Evolutionary conservation across 2,797 vertebrate species (phyloP), one percentile per base, ranked within the genome.

Genomic region (Siniperca undulata): DNA sequence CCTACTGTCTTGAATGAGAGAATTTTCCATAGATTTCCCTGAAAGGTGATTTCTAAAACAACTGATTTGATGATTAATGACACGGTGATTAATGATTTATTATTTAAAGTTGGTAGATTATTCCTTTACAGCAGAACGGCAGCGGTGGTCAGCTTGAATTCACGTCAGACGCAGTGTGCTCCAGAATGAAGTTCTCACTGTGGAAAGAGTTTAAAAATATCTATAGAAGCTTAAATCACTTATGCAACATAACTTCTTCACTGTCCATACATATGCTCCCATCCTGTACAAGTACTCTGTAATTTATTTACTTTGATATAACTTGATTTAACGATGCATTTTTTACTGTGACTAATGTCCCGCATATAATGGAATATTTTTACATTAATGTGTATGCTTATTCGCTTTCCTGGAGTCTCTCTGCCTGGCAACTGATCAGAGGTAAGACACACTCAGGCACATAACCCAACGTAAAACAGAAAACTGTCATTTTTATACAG

Each of bases 81-180:
- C 27, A 27, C 27, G 50, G 14, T 82, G 68, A 83, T 83, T 68
- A 71, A 88, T 78, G 40, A 83, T 88, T 69, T 52, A 72, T 71
- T 72, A 61, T 77, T 78, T 61, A 61, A 73, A 75, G 53, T 30
- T 66, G 38, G n/a, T 38, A 17, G 14, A 81, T 71, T 80, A 50
- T 44, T 72, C 2, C 50, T 81, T 77, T 55, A 68, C 52, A 42
- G 59, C 27, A 62, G 36, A 83, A 36, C 62, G 40, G 70, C 79
- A 78, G 65, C 79, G 60, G 42, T 40, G 56, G 56, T 83, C 84
- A 78, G 60, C 60, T 82, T 74, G 30, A 77, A 60, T 70, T 67
- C 72, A n/a, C 5, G 22, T 80, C 77, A 74, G 60, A 65, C 20
- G 17, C 36, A 34, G 2, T 56, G 27, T 72, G 50, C 7, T 44